Conservation (phyloP, 1,140 invertebrate species). For the Halesus radiatus region DNA sequence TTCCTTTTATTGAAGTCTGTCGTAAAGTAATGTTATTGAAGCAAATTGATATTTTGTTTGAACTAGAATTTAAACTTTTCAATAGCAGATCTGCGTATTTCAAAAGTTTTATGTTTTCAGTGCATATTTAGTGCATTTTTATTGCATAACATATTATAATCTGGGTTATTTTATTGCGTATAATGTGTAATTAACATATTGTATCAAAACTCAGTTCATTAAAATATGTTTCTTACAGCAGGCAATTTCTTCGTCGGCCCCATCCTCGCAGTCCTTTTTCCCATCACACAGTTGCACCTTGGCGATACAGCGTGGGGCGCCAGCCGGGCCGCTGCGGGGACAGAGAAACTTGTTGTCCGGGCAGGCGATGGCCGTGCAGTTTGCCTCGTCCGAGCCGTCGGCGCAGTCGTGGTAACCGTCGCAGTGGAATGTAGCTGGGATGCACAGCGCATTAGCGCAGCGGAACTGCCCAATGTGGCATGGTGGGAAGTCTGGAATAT, state of each 20-base stretch:
- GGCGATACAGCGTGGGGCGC: constrained; percentile 88
- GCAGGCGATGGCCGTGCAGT: constrained; percentile 91
- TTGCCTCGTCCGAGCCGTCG: constrained; percentile 91
- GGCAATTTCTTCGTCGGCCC: constrained; percentile 88
- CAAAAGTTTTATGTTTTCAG: no score
- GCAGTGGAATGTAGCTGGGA: constrained; percentile 86
- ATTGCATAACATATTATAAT: no score
- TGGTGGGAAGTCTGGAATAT: constrained; percentile 83
- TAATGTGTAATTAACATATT: no score
- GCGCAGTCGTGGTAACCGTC: constrained; percentile 88
- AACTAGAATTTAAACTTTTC: no score
- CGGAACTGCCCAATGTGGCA: constrained; percentile 94
- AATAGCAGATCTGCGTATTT: no score
- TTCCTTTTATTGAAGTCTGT: no score
- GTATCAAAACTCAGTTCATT: no score
- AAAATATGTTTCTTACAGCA: constrained; percentile 81
- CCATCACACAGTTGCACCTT: constrained; percentile 91
- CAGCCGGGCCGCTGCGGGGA: constrained; percentile 79
- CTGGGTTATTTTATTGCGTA: no score
- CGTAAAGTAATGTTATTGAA: no score
- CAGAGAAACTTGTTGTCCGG: constrained; percentile 94
- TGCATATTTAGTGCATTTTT: no score
- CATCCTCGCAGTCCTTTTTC: constrained; percentile 89
- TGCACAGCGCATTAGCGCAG: constrained; percentile 94
- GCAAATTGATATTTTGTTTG: no score